These are phyloP conservation scores for Notothenia coriiceps DNA, from an alignment of 2,113 vertebrate genomes.

Conservation along the genomic window DNA sequence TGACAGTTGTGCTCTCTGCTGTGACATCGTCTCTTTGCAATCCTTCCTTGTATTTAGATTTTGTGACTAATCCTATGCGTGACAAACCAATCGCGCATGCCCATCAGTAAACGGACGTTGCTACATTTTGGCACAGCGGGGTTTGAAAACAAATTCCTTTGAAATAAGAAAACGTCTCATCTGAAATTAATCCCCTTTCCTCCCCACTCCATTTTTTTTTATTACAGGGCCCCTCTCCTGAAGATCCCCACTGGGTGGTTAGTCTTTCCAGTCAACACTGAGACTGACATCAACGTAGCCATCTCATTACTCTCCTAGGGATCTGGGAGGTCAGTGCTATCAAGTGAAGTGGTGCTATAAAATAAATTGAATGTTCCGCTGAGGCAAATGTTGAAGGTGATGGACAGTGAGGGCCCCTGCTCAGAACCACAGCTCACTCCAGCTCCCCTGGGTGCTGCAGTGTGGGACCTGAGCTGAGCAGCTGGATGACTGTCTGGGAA, in stretches of 20 bases:
- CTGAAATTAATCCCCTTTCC: slow-evolving; percentile 63
- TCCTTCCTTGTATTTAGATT: slow-evolving; percentile 58
- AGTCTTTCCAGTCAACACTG: slow-evolving; percentile 61
- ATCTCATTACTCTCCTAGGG: slow-evolving; percentile 79
- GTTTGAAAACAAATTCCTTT: slow-evolving; percentile 38
- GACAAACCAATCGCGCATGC: slow-evolving; percentile 64
- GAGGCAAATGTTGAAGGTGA: slow-evolving; percentile 81
- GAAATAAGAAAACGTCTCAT: slow-evolving; percentile 59
- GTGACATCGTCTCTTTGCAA: slow-evolving; percentile 48
- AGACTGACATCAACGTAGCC: slow-evolving; percentile 73
- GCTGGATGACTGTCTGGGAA: slow-evolving; percentile 60
- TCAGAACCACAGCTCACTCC: slow-evolving; percentile 56
- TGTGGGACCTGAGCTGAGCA: slow-evolving; percentile 63
- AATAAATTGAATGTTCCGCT: slow-evolving; percentile 82
- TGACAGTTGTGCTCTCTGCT: slow-evolving; percentile 53
- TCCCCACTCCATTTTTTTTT: slow-evolving; percentile 25
- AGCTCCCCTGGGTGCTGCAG: slow-evolving; percentile 58
- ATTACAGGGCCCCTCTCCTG: slow-evolving; percentile 50
- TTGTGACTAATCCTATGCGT: slow-evolving; percentile 52
- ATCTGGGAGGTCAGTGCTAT: slow-evolving; percentile 78
- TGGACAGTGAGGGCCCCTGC: slow-evolving; percentile 76
- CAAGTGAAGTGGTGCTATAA: slow-evolving; percentile 82
- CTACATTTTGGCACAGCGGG: slow-evolving; percentile 37
- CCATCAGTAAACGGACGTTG: slow-evolving; percentile 47
- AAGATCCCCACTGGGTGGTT: slow-evolving; percentile 57